phyloP scores from a whole-genome alignment of 2,797 vertebrate species.

The Sorex maritimensis region DNA sequence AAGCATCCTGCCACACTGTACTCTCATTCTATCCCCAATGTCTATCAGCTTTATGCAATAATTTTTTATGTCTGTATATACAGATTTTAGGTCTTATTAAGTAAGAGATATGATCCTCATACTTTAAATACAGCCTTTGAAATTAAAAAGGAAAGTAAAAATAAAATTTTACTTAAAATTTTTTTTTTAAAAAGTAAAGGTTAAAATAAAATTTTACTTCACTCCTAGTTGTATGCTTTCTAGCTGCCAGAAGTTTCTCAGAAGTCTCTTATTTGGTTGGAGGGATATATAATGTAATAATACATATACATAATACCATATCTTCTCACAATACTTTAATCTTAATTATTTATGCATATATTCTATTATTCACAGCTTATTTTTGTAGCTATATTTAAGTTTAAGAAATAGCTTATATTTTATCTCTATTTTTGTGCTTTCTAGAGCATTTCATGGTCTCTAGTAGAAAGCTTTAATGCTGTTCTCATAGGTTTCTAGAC shows the following conservation, averaged over 20 bases:
- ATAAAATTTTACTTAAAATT: slow-evolving; percentile 28
- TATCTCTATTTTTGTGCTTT: slow-evolving; percentile 57
- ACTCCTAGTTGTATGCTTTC: slow-evolving; percentile 49
- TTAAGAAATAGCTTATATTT: slow-evolving; percentile 65
- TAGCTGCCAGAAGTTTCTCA: slow-evolving; percentile 36
- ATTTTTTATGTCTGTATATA: slow-evolving; percentile 57
- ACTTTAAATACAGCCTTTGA: slow-evolving; percentile 51
- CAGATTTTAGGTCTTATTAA: slow-evolving; percentile 68
- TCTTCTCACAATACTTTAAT: not conserved
- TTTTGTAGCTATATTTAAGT: slow-evolving; percentile 64
- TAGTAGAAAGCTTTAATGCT: slow-evolving; percentile 73
- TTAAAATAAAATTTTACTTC: slow-evolving; percentile 64
- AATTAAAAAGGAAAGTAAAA: slow-evolving; percentile 71
- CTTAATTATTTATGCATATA: slow-evolving; percentile 43
- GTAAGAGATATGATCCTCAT: slow-evolving; percentile 21
- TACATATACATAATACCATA: not conserved
- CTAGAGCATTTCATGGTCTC: slow-evolving; percentile 51
- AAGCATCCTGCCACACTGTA: too few relatives aligned
- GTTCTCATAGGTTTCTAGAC: slow-evolving; percentile 59
- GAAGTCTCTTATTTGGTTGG: not conserved
- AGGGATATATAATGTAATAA: not conserved
- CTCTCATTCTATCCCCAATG: too few relatives aligned
- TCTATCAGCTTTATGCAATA: not conserved
- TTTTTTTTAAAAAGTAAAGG: not conserved
- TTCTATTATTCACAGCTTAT: slow-evolving; percentile 42